Percentiles rank a stretch among this genome's conserved stretches.
Evolutionary conservation across 2,888 invertebrate genomes (phyloP).

Genomic region (Xanthostigma xanthostigma): DNA sequence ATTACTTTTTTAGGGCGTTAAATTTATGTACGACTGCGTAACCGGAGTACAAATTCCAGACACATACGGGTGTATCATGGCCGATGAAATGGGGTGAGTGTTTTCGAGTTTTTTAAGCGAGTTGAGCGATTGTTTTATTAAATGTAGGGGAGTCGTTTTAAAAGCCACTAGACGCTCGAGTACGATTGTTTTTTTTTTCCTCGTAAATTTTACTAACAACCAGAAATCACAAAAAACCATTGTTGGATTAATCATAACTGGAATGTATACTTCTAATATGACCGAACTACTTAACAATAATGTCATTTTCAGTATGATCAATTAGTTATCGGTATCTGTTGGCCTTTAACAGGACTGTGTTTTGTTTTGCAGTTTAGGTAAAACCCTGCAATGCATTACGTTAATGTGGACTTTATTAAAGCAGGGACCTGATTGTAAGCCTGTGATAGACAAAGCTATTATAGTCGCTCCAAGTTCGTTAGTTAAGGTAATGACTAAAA

Average conservation of each 20-base stretch:
- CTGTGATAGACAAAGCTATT: constrained; percentile 80
- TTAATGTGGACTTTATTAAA: constrained; percentile 85
- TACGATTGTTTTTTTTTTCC: too few species aligned
- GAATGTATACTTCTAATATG: background rate
- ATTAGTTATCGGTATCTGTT: too few species aligned
- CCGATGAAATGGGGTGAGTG: constrained; percentile 86
- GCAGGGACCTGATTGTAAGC: constrained; percentile 85
- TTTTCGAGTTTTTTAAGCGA: background rate
- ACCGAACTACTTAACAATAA: background rate
- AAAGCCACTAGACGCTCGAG: too few species aligned
- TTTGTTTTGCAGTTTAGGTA: constrained; percentile 48
- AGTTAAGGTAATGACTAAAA: constrained; percentile 49
- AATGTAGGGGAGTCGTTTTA: too few species aligned
- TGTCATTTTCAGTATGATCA: background rate
- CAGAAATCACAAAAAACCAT: too few species aligned
- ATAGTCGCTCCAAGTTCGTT: constrained; percentile 95
- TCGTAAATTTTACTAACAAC: too few species aligned
- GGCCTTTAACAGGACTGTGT: too few species aligned
- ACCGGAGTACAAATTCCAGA: constrained; percentile 77
- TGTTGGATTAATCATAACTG: too few species aligned
- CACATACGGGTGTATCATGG: constrained; percentile 95
- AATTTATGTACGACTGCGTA: constrained; percentile 99
- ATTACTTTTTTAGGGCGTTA: constrained; percentile 54
- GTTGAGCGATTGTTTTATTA: too few species aligned
- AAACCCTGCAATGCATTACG: constrained; percentile 95